Base-by-base conservation (phyloP, 2,888 invertebrate genomes). In the Drosophila buzzatii region DNA sequence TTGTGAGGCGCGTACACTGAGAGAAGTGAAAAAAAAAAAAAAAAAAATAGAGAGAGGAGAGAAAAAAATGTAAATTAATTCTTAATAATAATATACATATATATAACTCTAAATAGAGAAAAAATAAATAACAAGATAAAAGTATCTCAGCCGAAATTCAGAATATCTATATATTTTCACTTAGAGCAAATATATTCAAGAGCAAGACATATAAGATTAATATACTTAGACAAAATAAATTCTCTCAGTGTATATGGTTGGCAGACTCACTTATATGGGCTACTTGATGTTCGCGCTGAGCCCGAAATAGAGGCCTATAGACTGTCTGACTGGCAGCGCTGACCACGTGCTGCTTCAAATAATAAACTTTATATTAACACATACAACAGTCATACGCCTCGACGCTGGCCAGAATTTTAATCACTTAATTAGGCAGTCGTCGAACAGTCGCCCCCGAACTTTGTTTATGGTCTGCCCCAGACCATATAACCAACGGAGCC, bases 331-430 rank as follows among this genome's bases (percentile, higher is more conserved):
- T 64, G 73, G 47, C 61, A 51, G 81, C 79, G 51, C 51, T 82
- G 89, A 91, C 92, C 92, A 92, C 92, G 92, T 92, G 92, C 92
- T 92, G 91, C 88, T 92, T 92, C 91, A 91, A 92, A 92, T 92
- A 92, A 92, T 92, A 92, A 92, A 92, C 92, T 92, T 92, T 91
- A 92, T 92, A 92, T 92, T 92, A 92, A 92, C 92, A 92, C 92
- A 92, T 92, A 92, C 91, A 92, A 92, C 91, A 92, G 92, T 92
- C 92, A 92, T 92, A 90, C 84, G 85, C 63, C 69, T 59, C 79
- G 88, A 77, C 89, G 83, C 81, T 79, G 91, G 82, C 59, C 85
- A 90, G 92, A 92, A 92, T 92, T 91, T 92, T 92, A 92, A 92
- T 92, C 89, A 91, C 90, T 91, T 92, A 91, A 92, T 92, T 92